phyloP scores from a whole-genome alignment of 2,888 invertebrate species.

The Hartigia nigra region DNA sequence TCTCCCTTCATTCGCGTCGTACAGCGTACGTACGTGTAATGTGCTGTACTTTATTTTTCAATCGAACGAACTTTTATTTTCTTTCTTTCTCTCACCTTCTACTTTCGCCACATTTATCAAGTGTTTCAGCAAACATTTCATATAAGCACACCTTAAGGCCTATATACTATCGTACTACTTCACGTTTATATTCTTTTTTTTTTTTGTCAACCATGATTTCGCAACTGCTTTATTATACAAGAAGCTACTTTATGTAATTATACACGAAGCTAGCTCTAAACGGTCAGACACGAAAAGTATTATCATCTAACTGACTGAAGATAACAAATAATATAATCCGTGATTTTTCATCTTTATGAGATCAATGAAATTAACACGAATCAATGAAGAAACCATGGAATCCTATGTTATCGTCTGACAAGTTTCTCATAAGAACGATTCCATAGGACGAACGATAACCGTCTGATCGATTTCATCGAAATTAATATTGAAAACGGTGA shows the following conservation, averaged over 20 bases:
- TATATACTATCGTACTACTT: slow-evolving; percentile 37
- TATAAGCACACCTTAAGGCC: slow-evolving; percentile 45
- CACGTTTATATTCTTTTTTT: slow-evolving; percentile 25
- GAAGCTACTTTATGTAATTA: slow-evolving; percentile 28
- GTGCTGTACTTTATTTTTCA: slow-evolving; percentile 4
- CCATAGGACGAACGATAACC: background rate
- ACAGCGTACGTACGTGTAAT: background rate
- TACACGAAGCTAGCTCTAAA: slow-evolving; percentile 38
- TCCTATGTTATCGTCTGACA: background rate
- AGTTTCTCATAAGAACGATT: background rate
- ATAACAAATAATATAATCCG: background rate
- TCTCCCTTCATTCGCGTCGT: background rate
- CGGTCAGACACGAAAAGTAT: slow-evolving; percentile 33
- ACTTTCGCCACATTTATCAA: slow-evolving; percentile 57
- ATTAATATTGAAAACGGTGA: background rate
- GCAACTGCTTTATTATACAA: slow-evolving; percentile 22
- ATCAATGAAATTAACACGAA: background rate
- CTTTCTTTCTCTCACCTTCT: slow-evolving; percentile 33
- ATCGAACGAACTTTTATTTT: background rate
- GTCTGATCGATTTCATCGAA: background rate
- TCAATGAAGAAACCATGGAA: background rate
- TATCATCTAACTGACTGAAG: slow-evolving; percentile 17
- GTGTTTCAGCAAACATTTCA: slow-evolving; percentile 46
- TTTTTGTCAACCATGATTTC: slow-evolving; percentile 6
- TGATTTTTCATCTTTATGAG: no score